Percentiles rank a stretch among this genome's conserved stretches.
Conservation (phyloP, 2,888 invertebrate genomes). For the Drosophila barbarae region DNA sequence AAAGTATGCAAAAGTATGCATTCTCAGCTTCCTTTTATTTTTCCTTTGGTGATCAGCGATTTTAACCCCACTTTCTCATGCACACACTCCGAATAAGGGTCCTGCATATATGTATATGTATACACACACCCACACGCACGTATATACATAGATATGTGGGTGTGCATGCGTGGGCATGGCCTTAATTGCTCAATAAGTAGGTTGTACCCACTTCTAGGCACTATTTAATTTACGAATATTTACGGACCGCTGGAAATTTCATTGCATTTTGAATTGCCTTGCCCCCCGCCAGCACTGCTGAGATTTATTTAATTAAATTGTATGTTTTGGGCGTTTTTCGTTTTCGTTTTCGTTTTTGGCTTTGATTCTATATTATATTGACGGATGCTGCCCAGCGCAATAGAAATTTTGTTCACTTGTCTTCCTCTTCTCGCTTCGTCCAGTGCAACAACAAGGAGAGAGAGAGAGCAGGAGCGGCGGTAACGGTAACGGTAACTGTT, state of each 20-base stretch:
- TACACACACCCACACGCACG: constrained; percentile 7
- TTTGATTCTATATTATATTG: constrained; percentile 46
- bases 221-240: constrained; percentile 33
- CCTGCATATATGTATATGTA: constrained; percentile 6
- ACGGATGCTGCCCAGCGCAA: constrained; percentile 67
- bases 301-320: background rate
- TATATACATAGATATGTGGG: constrained; percentile 24
- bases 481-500: constrained; percentile 26
- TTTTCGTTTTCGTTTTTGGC: constrained; percentile 17
- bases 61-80: constrained; percentile 23
- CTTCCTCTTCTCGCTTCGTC: constrained; percentile 57
- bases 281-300: background rate
- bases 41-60: constrained; percentile 24
- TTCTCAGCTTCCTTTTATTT: background rate
- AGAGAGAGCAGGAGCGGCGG: constrained; percentile 1
- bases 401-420: constrained; percentile 70
- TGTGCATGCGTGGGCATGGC: constrained; percentile 44
- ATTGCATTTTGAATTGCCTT: background rate
- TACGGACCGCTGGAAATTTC: background rate
- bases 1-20: constrained; percentile 15
- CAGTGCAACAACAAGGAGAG: constrained; percentile 31
- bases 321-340: constrained; percentile 14
- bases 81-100: constrained; percentile 17
- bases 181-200: constrained; percentile 65
- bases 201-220: constrained; percentile 47